phyloP scores from a whole-genome alignment of 2,888 invertebrate genomes.

The Agrochola macilenta region DNA sequence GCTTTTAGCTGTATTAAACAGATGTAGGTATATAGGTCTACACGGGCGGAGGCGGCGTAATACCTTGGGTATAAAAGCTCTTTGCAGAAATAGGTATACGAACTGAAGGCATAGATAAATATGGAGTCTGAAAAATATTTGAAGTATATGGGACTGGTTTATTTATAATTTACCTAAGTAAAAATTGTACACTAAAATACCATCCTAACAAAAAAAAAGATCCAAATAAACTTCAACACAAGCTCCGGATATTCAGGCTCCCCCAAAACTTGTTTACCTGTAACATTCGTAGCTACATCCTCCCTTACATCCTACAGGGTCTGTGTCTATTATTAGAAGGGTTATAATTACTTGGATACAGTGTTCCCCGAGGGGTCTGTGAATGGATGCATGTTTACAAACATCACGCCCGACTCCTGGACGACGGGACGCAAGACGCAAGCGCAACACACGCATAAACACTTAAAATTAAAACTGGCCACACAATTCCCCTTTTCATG shows the following conservation, averaged over 20 bases:
- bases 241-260: constrained; percentile 32
- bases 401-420: constrained; percentile 81
- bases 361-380: constrained; percentile 68
- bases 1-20: constrained; percentile 24
- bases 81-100: neutral
- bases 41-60: neutral
- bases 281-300: constrained; percentile 54
- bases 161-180: neutral
- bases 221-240: neutral
- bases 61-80: neutral
- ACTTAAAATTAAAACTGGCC: constrained; percentile 82
- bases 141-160: neutral
- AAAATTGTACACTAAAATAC: neutral
- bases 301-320: constrained; percentile 63
- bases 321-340: constrained; percentile 64
- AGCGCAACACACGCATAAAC: constrained; percentile 74
- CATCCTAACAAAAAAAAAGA: neutral
- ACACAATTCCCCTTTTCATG: constrained; percentile 66
- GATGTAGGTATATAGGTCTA: constrained; percentile 3
- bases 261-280: constrained; percentile 54
- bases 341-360: constrained; percentile 65
- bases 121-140: neutral
- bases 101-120: neutral
- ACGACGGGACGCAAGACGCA: constrained; percentile 50
- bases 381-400: constrained; percentile 87